Conservation (phyloP, 2,113 vertebrate genomes). For the Elephantulus edwardii region DNA sequence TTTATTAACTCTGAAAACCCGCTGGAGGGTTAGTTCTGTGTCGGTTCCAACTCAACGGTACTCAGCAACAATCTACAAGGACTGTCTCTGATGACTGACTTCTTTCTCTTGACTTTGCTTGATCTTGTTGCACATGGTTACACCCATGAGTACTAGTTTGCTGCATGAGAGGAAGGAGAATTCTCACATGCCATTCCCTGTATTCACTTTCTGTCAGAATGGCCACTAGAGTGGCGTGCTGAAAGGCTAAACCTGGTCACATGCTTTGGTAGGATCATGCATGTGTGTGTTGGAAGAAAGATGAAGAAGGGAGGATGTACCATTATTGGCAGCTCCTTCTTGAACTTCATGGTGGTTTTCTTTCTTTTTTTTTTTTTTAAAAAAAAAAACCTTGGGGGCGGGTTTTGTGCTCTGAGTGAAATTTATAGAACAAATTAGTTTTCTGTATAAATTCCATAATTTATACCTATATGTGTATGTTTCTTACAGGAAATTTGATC, state of each 20-base stretch:
- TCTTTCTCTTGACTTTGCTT: neutral
- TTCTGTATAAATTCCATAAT: too few relatives aligned
- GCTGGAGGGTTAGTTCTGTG: too few relatives aligned
- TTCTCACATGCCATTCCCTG: accelerated
- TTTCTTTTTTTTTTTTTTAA: too few relatives aligned
- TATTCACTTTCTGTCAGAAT: neutral
- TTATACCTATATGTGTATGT: too few relatives aligned
- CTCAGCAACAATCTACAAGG: neutral
- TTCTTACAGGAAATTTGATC: neutral
- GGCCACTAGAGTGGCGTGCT: neutral
- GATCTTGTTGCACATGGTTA: neutral
- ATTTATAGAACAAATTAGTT: too few relatives aligned
- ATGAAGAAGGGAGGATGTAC: accelerated
- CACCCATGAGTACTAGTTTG: neutral
- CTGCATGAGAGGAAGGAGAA: neutral
- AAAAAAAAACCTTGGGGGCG: too few relatives aligned
- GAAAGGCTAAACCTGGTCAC: neutral
- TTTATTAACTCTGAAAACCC: too few relatives aligned
- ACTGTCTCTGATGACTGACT: neutral
- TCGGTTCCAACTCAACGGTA: too few relatives aligned
- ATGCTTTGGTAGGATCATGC: neutral
- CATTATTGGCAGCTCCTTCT: neutral
- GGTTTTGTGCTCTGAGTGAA: too few relatives aligned
- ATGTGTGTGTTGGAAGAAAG: neutral
- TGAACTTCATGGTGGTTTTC: neutral